Conservation (phyloP, 2,888 invertebrate genomes). For the Leptinotarsa peninsularis region DNA sequence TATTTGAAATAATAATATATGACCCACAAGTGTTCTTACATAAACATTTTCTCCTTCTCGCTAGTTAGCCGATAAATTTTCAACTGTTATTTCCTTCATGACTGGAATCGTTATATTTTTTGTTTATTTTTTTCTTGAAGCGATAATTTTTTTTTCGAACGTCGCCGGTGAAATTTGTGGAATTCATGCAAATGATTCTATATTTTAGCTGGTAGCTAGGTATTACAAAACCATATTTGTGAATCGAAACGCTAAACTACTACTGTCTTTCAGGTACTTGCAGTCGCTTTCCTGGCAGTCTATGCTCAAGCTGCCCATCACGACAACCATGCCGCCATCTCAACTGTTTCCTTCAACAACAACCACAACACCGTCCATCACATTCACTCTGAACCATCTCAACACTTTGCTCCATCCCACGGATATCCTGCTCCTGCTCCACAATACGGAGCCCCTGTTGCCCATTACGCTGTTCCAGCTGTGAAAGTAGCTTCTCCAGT, state of each 20-base stretch:
- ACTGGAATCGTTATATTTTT: no score
- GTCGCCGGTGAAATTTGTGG: no score
- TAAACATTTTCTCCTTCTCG: no score
- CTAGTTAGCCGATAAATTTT: no score
- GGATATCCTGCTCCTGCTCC: constrained; percentile 35
- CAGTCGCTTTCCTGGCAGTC: constrained; percentile 60
- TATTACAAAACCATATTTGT: no score
- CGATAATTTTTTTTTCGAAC: no score
- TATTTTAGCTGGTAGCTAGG: no score
- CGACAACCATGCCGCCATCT: constrained; percentile 48
- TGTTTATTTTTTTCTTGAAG: no score
- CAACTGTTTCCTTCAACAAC: constrained; percentile 50
- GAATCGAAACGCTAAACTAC: neutral
- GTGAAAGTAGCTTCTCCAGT: constrained; percentile 19
- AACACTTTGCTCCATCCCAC: constrained; percentile 26
- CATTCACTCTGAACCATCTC: constrained; percentile 42
- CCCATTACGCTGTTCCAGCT: constrained; percentile 31
- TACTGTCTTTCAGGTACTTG: constrained; percentile 53
- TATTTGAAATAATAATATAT: no score
- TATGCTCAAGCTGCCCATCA: constrained; percentile 63
- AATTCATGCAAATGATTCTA: no score
- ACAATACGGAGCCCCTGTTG: constrained; percentile 10
- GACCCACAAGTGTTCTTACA: no score
- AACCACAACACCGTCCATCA: constrained; percentile 50
- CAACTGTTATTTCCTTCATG: no score